phyloP scores from a whole-genome alignment of 2,888 invertebrate genomes.

The Mythimna ferrago region DNA sequence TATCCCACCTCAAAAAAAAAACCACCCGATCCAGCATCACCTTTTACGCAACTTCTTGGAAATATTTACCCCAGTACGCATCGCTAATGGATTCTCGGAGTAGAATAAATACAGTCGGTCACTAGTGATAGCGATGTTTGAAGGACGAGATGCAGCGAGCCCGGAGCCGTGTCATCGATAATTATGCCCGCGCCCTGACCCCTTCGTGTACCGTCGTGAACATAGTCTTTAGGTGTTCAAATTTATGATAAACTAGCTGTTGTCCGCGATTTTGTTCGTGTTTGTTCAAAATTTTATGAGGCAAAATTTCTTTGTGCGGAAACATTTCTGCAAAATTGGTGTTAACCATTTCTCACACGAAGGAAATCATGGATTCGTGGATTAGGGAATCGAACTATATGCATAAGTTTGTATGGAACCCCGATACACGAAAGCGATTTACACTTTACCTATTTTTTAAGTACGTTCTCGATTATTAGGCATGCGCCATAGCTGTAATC shows the following conservation, averaged over 20 bases:
- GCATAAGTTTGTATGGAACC: no score
- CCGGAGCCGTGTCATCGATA: slow-evolving; percentile 85
- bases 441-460: no score
- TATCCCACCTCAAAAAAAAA: no score
- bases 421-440: no score
- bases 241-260: not conserved
- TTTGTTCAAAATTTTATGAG: not conserved
- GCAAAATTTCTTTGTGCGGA: no score
- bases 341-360: no score
- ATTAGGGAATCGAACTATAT: no score
- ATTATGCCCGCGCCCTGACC: slow-evolving; percentile 82
- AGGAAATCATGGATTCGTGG: no score
- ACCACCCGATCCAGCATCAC: not conserved
- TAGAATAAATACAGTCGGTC: slow-evolving; percentile 49
- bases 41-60: not conserved
- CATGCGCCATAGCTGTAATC: no score
- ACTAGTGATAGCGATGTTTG: slow-evolving; percentile 63
- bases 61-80: not conserved
- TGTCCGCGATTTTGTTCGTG: not conserved
- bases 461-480: no score
- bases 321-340: no score
- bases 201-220: slow-evolving; percentile 67
- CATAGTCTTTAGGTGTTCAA: slow-evolving; percentile 27
- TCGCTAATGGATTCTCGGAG: slow-evolving; percentile 21
- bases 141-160: slow-evolving; percentile 74